phyloP scores from a whole-genome alignment of 2,113 vertebrate genomes.

The Laticauda laticaudata region DNA sequence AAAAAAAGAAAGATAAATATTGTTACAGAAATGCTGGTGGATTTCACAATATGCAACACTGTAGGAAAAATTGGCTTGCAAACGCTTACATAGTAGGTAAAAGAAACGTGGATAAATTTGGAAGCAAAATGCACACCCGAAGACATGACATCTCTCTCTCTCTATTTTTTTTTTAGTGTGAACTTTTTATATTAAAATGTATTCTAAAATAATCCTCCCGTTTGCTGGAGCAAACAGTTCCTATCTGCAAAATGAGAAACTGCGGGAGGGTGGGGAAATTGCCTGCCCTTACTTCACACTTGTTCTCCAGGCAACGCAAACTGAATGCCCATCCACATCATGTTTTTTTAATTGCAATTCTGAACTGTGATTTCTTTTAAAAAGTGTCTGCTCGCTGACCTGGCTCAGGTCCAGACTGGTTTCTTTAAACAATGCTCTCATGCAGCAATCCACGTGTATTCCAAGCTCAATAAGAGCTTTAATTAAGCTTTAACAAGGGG shows the following conservation, averaged over 20 bases:
- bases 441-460: background rate
- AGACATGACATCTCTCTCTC: background rate
- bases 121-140: background rate
- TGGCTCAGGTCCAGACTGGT: background rate
- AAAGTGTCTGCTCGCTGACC: background rate
- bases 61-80: background rate
- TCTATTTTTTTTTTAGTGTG: background rate
- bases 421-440: background rate
- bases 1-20: background rate
- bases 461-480: background rate
- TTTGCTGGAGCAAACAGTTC: background rate
- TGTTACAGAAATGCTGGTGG: background rate
- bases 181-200: background rate
- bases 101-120: background rate
- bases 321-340: background rate
- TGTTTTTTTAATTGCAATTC: background rate
- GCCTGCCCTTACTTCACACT: background rate
- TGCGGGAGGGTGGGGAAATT: background rate
- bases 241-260: background rate
- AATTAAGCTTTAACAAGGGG: background rate
- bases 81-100: background rate
- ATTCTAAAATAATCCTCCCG: background rate
- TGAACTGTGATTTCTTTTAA: background rate
- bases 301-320: background rate
- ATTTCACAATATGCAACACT: background rate